Percentiles rank a stretch among this genome's conserved stretches.
Conservation (phyloP, 92 coral and sea anemone species). For the Metridium senile region DNA sequence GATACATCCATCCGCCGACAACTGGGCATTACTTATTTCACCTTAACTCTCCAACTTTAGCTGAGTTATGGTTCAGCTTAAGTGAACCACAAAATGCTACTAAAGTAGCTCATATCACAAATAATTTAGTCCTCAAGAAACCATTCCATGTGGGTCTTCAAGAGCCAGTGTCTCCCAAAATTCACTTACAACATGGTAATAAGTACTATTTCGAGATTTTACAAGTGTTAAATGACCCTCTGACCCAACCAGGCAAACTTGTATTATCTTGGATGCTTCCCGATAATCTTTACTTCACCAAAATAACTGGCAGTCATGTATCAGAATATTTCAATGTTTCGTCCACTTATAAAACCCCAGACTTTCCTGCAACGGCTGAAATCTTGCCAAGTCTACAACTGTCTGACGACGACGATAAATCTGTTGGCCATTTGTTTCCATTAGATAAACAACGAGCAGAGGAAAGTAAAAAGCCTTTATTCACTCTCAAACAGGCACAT, state of each 20-base stretch:
- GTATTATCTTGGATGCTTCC: conserved; percentile 67
- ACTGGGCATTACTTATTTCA: conserved; percentile 52
- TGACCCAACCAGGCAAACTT: conserved; percentile 43
- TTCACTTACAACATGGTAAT: conserved; percentile 29
- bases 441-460: neutral
- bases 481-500: neutral
- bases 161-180: conserved; percentile 28
- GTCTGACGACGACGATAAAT: neutral
- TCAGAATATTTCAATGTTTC: conserved; percentile 41
- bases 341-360: neutral
- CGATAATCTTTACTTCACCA: conserved; percentile 29
- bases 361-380: neutral
- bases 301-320: conserved; percentile 32
- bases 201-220: conserved; percentile 67
- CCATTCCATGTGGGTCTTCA: neutral
- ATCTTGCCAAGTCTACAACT: neutral
- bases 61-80: conserved; percentile 77
- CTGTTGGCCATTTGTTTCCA: neutral
- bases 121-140: no score
- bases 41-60: conserved; percentile 50
- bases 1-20: conserved; percentile 59
- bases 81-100: neutral
- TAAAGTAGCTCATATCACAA: no score
- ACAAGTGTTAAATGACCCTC: conserved; percentile 51
- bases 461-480: neutral